Conservation (phyloP, 2,888 invertebrate genomes). For the Tribolium freemani region DNA sequence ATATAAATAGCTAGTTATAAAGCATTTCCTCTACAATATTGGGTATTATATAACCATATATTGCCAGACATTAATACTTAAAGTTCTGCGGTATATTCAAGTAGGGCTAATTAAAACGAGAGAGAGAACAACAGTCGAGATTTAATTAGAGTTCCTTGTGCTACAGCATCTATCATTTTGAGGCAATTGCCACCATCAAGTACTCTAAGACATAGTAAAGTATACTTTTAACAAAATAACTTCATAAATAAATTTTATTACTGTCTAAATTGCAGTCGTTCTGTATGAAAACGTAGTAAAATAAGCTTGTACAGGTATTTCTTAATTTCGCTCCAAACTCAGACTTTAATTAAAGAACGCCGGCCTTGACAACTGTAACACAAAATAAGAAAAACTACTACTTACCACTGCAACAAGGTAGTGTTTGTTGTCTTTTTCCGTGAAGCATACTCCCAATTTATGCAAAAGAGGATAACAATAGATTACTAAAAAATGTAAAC, state of each 20-base stretch:
- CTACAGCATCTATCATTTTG: constrained; percentile 55
- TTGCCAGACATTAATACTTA: constrained; percentile 59
- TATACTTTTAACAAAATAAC: constrained; percentile 50
- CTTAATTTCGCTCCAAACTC: constrained; percentile 40
- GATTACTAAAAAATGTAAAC: constrained; percentile 31
- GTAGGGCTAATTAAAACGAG: constrained; percentile 58
- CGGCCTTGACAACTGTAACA: constrained; percentile 8
- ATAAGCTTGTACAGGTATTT: constrained; percentile 42
- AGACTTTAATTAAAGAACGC: constrained; percentile 41
- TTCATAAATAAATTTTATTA: constrained; percentile 52
- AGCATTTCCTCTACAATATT: constrained; percentile 56
- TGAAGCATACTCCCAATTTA: constrained; percentile 5
- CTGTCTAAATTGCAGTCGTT: constrained; percentile 45
- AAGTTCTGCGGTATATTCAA: constrained; percentile 59
- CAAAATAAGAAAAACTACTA: not conserved
- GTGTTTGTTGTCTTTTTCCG: not conserved
- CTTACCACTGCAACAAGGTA: not conserved
- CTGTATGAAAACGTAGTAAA: constrained; percentile 44
- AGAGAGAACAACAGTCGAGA: constrained; percentile 55
- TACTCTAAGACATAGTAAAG: constrained; percentile 50
- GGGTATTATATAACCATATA: constrained; percentile 58
- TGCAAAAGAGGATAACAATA: constrained; percentile 14
- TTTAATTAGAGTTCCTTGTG: constrained; percentile 57
- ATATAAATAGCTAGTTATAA: constrained; percentile 44
- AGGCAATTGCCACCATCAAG: constrained; percentile 55